Base-by-base conservation (phyloP, 2,113 vertebrate species). In the Notiomystis cincta region DNA sequence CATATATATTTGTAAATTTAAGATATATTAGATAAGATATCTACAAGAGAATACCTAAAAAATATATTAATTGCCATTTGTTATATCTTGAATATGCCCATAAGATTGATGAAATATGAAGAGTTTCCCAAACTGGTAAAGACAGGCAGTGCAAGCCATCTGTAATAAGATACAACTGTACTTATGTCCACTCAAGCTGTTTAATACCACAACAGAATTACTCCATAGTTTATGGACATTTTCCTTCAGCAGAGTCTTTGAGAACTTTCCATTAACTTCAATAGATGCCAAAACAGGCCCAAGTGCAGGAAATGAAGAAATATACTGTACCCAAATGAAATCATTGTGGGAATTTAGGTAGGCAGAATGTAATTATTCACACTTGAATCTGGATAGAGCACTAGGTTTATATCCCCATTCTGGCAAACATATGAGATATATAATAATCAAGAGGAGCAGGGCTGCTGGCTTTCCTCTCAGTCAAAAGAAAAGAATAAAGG, bases 271-370 rank as follows among this genome's bases (percentile, higher is more conserved):
- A 88, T 78, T 96, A 64, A 75, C 45, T 84, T 91, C 89, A 89
- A 13, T 20, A 76, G 56, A 79, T 84, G 78, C 87, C 91, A 97
- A 72, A 96, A 91, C 21, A 76, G 71, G n/a, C 25, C 60, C 3
- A 28, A 87, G n/a, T 89, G 69, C 92, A 95, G 88, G 86, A 96
- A 96, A 94, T 96, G 37, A 96, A 93, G 75, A 94, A 96, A 93
- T 95, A 83, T 76, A 76, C 38, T 87, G 65, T 84, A 90, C 69
- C n/a, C 76, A 94, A 92, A 86, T 92, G 88, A 90, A 96, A 95
- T 9, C 75, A 76, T 72, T 89, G 61, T 56, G 56, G 86, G 88
- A 94, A 83, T 84, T 87, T 60, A 90, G 82, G 72, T 90, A 89
- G 95, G 80, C 60, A 95, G 77, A 95, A 87, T 50, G 67, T 33